phyloP scores from a whole-genome alignment of 2,888 invertebrate genomes.

The Idaea dimidiata region DNA sequence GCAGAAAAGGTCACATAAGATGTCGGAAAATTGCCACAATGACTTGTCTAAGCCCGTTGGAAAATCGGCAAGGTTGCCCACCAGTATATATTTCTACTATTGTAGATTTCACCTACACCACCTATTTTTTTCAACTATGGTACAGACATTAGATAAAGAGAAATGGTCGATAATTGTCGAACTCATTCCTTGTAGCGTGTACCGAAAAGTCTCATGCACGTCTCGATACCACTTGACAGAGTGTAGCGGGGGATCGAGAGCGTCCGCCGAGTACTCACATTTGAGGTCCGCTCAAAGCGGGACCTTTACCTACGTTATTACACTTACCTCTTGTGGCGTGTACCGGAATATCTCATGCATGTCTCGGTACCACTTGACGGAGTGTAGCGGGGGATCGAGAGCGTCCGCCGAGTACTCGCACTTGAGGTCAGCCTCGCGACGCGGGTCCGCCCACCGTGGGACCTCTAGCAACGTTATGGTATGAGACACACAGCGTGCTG shows the following conservation, averaged over 20 bases:
- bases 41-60: no score
- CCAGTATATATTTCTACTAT: no score
- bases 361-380: constrained; percentile 88
- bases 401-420: constrained; percentile 60
- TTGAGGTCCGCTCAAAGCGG: constrained; percentile 64
- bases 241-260: constrained; percentile 82
- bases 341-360: constrained; percentile 74
- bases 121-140: no score
- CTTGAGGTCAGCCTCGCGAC: constrained; percentile 58
- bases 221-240: constrained; percentile 89
- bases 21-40: no score
- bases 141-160: no score
- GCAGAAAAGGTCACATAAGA: no score
- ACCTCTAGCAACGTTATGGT: constrained; percentile 66
- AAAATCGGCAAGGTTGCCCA: no score
- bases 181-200: constrained; percentile 57
- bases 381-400: constrained; percentile 82
- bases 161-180: no score
- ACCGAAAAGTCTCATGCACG: constrained; percentile 72
- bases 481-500: constrained; percentile 65
- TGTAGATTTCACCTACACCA: no score
- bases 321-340: constrained; percentile 66
- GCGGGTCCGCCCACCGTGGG: constrained; percentile 66
- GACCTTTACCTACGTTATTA: constrained; percentile 64
- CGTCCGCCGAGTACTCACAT: constrained; percentile 58